Conservation (phyloP, 2,797 vertebrate genomes). For the Psittacula echo region DNA sequence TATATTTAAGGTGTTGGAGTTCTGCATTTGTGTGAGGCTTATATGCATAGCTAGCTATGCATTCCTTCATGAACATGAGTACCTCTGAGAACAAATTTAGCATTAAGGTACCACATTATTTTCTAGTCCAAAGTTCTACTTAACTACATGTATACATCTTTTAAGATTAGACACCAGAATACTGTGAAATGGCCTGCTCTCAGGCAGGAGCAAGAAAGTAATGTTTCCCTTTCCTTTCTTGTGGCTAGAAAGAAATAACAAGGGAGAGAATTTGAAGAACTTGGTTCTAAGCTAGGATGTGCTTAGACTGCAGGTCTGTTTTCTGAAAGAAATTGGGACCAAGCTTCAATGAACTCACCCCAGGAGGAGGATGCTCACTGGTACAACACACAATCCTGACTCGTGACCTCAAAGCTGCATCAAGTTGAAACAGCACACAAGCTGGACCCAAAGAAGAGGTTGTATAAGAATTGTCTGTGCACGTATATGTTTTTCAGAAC, state of each 20-base stretch:
- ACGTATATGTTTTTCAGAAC: fast-evolving
- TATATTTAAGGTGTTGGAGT: background rate
- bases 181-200: background rate
- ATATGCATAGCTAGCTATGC: background rate
- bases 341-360: fast-evolving
- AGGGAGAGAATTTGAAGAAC: background rate
- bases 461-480: background rate
- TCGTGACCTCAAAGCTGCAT: background rate
- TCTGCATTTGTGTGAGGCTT: background rate
- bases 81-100: background rate
- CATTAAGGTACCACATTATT: background rate
- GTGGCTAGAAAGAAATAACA: background rate
- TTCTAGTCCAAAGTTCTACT: background rate
- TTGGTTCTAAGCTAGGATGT: background rate
- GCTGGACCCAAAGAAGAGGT: background rate
- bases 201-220: background rate
- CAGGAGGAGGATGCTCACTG: background rate
- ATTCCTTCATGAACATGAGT: background rate
- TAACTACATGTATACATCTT: background rate
- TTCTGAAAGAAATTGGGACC: background rate
- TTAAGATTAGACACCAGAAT: background rate
- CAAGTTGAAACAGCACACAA: background rate
- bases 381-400: background rate
- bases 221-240: background rate
- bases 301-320: background rate